Percentiles rank a stretch among this genome's conserved stretches.
phyloP scores from a whole-genome alignment of 2,888 invertebrate genomes.

The Yponomeuta sedellus region DNA sequence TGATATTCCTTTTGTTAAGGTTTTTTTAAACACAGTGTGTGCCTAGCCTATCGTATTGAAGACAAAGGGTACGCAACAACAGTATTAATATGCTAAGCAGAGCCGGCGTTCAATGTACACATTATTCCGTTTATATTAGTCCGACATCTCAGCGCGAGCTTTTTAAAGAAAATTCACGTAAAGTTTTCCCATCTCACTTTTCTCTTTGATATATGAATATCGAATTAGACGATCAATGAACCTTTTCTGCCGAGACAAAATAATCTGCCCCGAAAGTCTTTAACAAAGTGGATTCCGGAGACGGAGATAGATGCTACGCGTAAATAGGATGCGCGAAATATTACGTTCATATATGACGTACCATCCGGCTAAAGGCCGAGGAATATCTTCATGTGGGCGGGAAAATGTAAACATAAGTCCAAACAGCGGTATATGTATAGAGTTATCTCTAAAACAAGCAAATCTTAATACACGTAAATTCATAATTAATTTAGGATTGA shows the following conservation, averaged over 20 bases:
- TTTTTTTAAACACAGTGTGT: neutral
- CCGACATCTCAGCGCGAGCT: constrained; percentile 19
- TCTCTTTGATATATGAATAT: constrained; percentile 15
- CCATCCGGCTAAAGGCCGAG: too few relatives aligned
- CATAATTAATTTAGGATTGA: too few relatives aligned
- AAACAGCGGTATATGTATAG: too few relatives aligned
- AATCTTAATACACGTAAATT: too few relatives aligned
- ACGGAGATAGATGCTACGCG: neutral
- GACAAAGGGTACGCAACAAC: neutral
- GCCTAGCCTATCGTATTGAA: neutral
- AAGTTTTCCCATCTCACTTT: constrained; percentile 17
- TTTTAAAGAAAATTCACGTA: constrained; percentile 8
- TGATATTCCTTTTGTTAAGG: neutral
- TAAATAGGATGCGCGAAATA: neutral
- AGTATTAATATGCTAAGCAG: neutral
- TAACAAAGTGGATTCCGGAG: constrained; percentile 5
- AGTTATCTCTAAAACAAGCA: too few relatives aligned
- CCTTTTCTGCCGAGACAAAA: constrained; percentile 18
- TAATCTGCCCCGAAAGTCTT: constrained; percentile 15
- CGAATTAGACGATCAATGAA: constrained; percentile 19
- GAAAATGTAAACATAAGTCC: too few relatives aligned
- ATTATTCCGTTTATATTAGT: neutral
- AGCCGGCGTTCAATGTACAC: neutral
- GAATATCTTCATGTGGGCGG: too few relatives aligned
- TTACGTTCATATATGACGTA: neutral